Base-by-base conservation (phyloP, 2,797 vertebrate genomes). In the Dallia pectoralis region DNA sequence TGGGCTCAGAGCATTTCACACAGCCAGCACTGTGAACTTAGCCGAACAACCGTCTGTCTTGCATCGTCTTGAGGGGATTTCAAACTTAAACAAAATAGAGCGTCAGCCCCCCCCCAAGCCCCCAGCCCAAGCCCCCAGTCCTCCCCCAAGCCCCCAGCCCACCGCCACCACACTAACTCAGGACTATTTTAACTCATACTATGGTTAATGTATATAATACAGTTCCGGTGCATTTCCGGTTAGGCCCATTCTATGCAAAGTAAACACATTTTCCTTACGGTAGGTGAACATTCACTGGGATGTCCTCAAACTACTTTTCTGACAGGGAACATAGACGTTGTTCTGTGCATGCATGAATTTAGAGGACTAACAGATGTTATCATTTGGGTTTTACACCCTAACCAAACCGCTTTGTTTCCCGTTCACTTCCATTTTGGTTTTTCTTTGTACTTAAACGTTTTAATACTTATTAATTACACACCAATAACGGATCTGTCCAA, bases 401-500 rank as follows among this genome's bases (percentile, higher is more conserved):
- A 89, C 85, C 76, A 71, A 75, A 61, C 85, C 82, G 86, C 87
- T 89, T 88, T 82, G 82, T 87, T 80, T 86, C 89, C 88, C 85
- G 86, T 89, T 87, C 78, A 74, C 53, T 9, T 56, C 9, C 53
- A 4, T 56, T 56, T 4, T 56, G 7, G 7, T 25, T 22, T 12
- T 56, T 12, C 53, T 3, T 44, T 56, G 22, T 22, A 56, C 22
- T 87, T 87, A 91, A 92, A 91, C 92, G 84, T 87, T 92, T 89
- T 93, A 92, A 93, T 94, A 90, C 90, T 86, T 91, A 94, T 92
- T 90, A 92, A 93, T 93, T 91, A 85, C 79, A 65, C 83, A 84
- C 88, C 91, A 92, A 91, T 89, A 91, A 88, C 87, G 91, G 89
- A 90, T 92, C 89, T 91, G 91, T 92, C 88, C 90, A 83, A 85